Base-by-base conservation (phyloP, 2,113 vertebrate species). In the Lynx canadensis region DNA sequence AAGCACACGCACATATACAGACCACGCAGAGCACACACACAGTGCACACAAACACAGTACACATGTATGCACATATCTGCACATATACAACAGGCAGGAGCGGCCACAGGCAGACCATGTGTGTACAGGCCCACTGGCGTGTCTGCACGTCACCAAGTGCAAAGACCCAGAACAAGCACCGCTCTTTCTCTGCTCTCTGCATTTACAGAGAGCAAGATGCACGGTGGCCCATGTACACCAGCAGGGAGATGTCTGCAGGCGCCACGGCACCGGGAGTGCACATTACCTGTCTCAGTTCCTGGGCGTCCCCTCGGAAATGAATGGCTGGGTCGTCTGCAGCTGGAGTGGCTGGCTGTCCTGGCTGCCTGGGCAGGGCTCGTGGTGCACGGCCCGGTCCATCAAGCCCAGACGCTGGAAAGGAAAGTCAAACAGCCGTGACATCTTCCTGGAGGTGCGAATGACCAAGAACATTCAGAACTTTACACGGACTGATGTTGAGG, bases 201-300 rank as follows among this genome's bases (percentile, higher is more conserved):
- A 65, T 66, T 69, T 21, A 18, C 3, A 23, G 60, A 57, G 57
- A 60, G 25, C n/a, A 71, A 21, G 57, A 8, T 60, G 57, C 3
- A 3, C 57, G 21, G 57, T 23, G 57, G 1, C 57, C 57, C 21
- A 7, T 23, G 57, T 9, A 7, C 57, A 23, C 57, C 57, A 76
- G 52, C 2, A 7, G 31, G 74, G 19, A 23, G 45, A 27, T 36
- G 18, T 68, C 76, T 57, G 52, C 36, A 82, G 55, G 41, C 11
- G 14, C 21, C 0, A 0, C 12, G 16, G 31, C 83, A 29, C 38
- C 19, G 23, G 6, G 79, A 41, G 74, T 0, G 12, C 33, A 29
- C 0, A 23, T 98, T 98, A 99, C 99, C 99, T 99, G 99, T 85
- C 98, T 98, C 31, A 99, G 99, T 92, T 99, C 99, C 98, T 99